These are phyloP conservation scores for Malurus cyaneus DNA, from an alignment of 2,113 vertebrate species.

Conservation along the genomic window DNA sequence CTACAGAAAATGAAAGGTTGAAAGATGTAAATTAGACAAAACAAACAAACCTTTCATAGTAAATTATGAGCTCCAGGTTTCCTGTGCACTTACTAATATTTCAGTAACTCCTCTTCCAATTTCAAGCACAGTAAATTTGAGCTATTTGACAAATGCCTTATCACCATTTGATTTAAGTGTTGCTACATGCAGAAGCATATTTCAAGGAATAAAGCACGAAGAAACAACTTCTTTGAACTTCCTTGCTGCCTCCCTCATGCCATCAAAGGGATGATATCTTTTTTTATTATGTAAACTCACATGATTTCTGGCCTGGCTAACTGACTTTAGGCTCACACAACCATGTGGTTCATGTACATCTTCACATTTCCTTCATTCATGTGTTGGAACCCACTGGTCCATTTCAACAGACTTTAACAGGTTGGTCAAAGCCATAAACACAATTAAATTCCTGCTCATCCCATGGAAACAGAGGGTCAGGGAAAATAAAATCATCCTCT, in stretches of 20 bases:
- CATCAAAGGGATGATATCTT: not conserved
- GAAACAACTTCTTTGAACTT: conserved; percentile 6
- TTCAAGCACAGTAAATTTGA: not conserved
- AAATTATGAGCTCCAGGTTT: not conserved
- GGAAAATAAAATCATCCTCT: not conserved
- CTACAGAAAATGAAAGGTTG: conserved; percentile 21
- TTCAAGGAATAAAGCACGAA: not conserved
- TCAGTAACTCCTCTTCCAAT: not conserved
- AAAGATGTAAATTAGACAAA: conserved; percentile 32
- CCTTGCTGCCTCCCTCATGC: not conserved
- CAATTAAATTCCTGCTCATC: not conserved
- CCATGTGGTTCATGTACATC: not conserved
- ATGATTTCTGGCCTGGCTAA: not conserved
- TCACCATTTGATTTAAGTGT: not conserved
- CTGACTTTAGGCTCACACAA: not conserved
- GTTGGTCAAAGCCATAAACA: not conserved
- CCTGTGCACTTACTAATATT: not conserved
- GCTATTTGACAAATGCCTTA: not conserved
- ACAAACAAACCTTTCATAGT: conserved; percentile 23
- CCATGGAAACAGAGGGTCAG: not conserved
- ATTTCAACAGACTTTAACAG: not conserved
- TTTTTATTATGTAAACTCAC: not conserved
- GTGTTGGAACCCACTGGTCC: not conserved
- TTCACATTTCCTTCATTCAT: not conserved
- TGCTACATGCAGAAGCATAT: not conserved